Evolutionary conservation across 2,888 invertebrate species (phyloP).

Genomic region (Orgyia antiqua): DNA sequence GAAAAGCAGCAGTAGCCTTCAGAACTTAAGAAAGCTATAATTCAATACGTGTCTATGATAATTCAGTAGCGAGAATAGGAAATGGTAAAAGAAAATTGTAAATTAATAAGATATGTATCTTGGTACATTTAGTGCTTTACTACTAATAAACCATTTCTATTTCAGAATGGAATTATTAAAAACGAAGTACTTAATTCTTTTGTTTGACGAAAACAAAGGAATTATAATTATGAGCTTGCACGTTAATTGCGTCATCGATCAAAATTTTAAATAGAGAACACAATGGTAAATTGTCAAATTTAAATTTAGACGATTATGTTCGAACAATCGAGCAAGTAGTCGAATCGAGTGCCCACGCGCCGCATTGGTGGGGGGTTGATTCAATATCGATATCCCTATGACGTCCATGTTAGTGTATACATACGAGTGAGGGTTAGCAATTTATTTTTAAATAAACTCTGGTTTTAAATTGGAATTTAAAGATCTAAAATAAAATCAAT

Average conservation of each 20-base stretch:
- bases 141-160: too few relatives aligned
- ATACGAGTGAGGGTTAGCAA: constrained; percentile 17
- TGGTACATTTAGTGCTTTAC: too few relatives aligned
- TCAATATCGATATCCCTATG: constrained; percentile 28
- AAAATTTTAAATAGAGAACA: constrained; percentile 33
- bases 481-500: too few relatives aligned
- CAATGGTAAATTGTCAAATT: constrained; percentile 49
- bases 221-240: constrained; percentile 24
- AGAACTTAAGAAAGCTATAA: too few relatives aligned
- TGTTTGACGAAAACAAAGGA: constrained; percentile 22
- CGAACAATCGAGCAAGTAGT: constrained; percentile 52
- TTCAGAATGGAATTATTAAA: too few relatives aligned
- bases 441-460: too few relatives aligned
- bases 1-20: too few relatives aligned
- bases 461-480: too few relatives aligned
- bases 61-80: too few relatives aligned
- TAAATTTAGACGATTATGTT: constrained; percentile 54
- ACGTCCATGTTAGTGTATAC: constrained; percentile 21
- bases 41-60: too few relatives aligned
- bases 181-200: constrained; percentile 10
- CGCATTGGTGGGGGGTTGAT: constrained; percentile 31
- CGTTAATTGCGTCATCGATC: constrained; percentile 45
- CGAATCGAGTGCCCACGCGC: constrained; percentile 57
- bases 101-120: too few relatives aligned
- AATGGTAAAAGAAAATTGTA: too few relatives aligned